Conservation (phyloP, 35 echinoderm and acorn worm species). For the Patiria miniata region DNA sequence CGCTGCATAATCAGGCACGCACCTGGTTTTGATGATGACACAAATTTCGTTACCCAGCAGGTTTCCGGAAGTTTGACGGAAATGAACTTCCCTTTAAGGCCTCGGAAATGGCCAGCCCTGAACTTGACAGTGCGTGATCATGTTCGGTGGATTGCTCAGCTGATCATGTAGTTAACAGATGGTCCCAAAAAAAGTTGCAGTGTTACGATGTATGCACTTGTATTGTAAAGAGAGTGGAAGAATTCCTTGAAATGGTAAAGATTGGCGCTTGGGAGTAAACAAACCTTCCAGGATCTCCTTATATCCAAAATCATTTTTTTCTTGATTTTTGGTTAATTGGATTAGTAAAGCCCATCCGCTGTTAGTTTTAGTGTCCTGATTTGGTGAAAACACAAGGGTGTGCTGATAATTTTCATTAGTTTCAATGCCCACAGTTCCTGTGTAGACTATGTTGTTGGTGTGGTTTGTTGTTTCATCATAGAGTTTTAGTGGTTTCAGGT, state of each 20-base stretch:
- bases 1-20: neutral
- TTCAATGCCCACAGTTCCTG: too few relatives aligned
- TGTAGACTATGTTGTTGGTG: too few relatives aligned
- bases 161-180: neutral
- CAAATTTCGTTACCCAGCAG: neutral
- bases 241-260: neutral
- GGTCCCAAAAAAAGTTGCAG: neutral
- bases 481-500: too few relatives aligned
- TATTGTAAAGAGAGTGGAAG: neutral
- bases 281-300: neutral
- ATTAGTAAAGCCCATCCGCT: too few relatives aligned
- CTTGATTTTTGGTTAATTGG: too few relatives aligned
- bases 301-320: neutral
- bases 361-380: too few relatives aligned
- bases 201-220: neutral
- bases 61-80: constrained; percentile 4
- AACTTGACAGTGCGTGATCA: constrained; percentile 3
- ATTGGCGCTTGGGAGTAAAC: neutral
- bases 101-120: neutral
- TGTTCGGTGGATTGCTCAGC: too few relatives aligned
- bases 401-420: too few relatives aligned
- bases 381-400: too few relatives aligned
- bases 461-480: too few relatives aligned
- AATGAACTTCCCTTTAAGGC: neutral
- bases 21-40: constrained; percentile 30